Evolutionary conservation across 1,140 invertebrate genomes (phyloP), one percentile per base, ranked within the genome.

Genomic region (Sitophilus oryzae): DNA sequence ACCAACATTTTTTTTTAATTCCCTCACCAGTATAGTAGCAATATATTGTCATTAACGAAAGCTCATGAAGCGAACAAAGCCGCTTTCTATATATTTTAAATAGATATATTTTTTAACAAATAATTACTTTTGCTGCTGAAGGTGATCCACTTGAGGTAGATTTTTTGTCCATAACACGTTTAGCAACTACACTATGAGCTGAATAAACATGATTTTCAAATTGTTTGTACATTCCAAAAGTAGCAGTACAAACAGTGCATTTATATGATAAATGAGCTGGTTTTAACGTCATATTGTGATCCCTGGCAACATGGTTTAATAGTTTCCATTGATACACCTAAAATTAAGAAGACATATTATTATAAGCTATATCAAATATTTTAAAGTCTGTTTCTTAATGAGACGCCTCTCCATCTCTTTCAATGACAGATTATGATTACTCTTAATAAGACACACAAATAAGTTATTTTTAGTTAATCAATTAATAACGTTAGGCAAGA

Each of bases 201-300:
- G 89, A 90, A 65, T 94, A 94, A 1, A 95, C 91, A 70, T 95
- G 92, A 71, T 88, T 93, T 68, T 94, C 91, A 66, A 95, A 95
- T 64, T 92, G 86, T 74, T 91, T 91, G 76, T 95, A 95, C 86
- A 94, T 91, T 53, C 89, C 89, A 67, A 94, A 94, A 8, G 91
- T 94, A 38, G 91, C 90, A 44, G 91, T 92, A 71, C 91, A 95
- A 3, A 94, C 91, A 20, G 91, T 94, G 73, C 91, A 95, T 71
- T 94, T 95, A 77, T 94, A 94, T 6, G 90, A 93, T 18, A 94
- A 73, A 73, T 94, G 91, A 20, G 91, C 91, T 5, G 91, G 91
- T 67, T 94, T 93, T 52, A 94, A 73, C 11, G 87, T 90, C 81
- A 93, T 85, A 60, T 87, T 88, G 71, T 94, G 91, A 72, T 93